These are phyloP conservation scores for Pelosia muscerda DNA, from an alignment of 2,888 invertebrate species.

Conservation along the genomic window DNA sequence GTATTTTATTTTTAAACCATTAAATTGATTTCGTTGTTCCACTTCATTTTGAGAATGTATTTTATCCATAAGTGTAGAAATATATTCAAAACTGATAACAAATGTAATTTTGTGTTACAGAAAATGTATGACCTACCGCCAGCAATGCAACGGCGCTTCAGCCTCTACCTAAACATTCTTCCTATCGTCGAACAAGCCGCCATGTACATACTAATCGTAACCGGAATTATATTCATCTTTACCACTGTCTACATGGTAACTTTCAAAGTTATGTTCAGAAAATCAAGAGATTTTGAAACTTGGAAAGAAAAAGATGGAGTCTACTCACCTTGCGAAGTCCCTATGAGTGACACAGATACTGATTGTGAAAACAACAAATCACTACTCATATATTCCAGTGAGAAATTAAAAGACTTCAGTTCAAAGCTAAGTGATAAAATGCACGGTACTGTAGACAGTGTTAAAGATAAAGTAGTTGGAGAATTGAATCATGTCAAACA, in stretches of 20 bases:
- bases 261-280: constrained; percentile 77
- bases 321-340: constrained; percentile 78
- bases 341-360: constrained; percentile 60
- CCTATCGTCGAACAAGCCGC: constrained; percentile 87
- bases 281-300: constrained; percentile 49
- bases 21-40: too few species aligned
- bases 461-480: constrained; percentile 63
- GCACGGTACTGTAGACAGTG: constrained; percentile 72
- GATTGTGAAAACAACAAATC: constrained; percentile 61
- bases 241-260: constrained; percentile 80
- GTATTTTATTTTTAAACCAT: too few species aligned
- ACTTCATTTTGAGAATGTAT: too few species aligned
- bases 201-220: constrained; percentile 86
- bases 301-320: constrained; percentile 57
- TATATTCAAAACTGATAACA: background rate
- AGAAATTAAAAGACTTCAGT: constrained; percentile 70
- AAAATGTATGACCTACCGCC: constrained; percentile 90
- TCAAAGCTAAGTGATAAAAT: constrained; percentile 69
- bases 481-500: constrained; percentile 64
- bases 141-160: constrained; percentile 88
- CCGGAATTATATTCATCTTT: constrained; percentile 82
- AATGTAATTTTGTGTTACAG: constrained; percentile 77
- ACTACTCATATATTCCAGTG: constrained; percentile 54
- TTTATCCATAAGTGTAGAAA: too few species aligned
- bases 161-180: constrained; percentile 90